phyloP scores from a whole-genome alignment of 1,140 invertebrate genomes.

The Eumaeus atala region DNA sequence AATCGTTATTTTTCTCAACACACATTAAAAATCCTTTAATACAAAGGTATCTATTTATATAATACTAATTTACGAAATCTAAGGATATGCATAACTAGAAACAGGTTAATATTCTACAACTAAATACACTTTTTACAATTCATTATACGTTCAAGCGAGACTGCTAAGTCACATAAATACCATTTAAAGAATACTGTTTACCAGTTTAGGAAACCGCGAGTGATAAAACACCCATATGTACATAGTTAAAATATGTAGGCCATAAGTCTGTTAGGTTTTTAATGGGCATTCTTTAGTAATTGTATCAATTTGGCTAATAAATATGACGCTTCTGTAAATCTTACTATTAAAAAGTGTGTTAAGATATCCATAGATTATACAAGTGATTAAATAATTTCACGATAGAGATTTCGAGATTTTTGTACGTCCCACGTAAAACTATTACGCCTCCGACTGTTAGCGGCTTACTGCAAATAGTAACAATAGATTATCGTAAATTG shows the following conservation, averaged over 20 bases:
- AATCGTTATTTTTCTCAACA: background rate
- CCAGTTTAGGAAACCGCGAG: slow-evolving; percentile 36
- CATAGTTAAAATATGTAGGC: no score
- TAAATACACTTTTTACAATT: slow-evolving; percentile 73
- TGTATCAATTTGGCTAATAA: no score
- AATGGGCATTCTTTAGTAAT: no score
- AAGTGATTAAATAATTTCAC: slow-evolving; percentile 1
- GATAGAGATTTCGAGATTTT: slow-evolving; percentile 8
- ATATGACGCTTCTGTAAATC: no score
- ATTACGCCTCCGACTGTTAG: slow-evolving; percentile 9
- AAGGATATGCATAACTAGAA: slow-evolving; percentile 71
- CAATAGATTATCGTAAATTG: slow-evolving; percentile 51
- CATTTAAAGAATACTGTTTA: slow-evolving; percentile 40
- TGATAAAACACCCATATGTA: background rate
- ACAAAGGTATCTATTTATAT: background rate
- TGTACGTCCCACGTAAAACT: slow-evolving; percentile 1
- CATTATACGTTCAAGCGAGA: slow-evolving; percentile 61
- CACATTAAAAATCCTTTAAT: background rate
- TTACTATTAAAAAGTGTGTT: no score
- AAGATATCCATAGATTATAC: no score
- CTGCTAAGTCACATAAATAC: slow-evolving; percentile 59
- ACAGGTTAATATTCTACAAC: slow-evolving; percentile 68
- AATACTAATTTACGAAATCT: slow-evolving; percentile 51
- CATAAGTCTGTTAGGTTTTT: no score
- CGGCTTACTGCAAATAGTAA: slow-evolving; percentile 27